Evolutionary conservation across 2,797 vertebrate genomes (phyloP), one percentile per base, ranked within the genome.

Genomic region (Xiphophorus birchmanni): DNA sequence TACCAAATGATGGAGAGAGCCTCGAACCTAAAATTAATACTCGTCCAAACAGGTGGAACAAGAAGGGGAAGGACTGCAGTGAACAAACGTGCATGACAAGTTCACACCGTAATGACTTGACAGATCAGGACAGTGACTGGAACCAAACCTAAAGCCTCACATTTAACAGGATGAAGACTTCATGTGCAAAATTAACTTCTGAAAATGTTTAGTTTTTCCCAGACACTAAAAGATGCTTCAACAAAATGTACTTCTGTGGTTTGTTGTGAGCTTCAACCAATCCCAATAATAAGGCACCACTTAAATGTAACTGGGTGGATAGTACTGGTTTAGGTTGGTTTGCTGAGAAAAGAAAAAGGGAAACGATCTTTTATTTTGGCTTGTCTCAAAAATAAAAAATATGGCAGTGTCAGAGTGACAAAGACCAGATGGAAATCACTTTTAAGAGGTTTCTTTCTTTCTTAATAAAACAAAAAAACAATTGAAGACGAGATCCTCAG

Each of bases 201-300:
- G 52, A 54, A 54, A 54, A 54, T 54, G 2, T 52, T 77, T 71
- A 21, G 58, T 80, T 67, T 75, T 79, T 74, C 72, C 40, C 56
- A 23, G 77, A 74, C 58, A 23, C 40, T 50, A 37, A 42, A 81
- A 80, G 44, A 58, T 48, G 42, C 72, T 65, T 40, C 13, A 78
- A 37, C 75, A 26, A 80, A 75, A 67, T 67, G 44, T 58, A 71
- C 77, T 81, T 42, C 0, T 45, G 54, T 15, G 32, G 50, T 76
- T 74, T 73, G 17, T 79, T 63, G 73, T 80, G 13, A 71, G 44
- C 52, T 52, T 82, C 69, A 63, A 85, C 44, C 60, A 78, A 84
- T 82, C 86, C 84, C 83, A 78, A 72, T 92, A 94, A 94, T 92
- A 94, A 94, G 93, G 91, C 92, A 93, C 92, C 92, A 90, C 78